Percentiles rank a stretch among this genome's conserved stretches.
phyloP scores from a whole-genome alignment of 2,888 invertebrate genomes.

The Ypsolopha sequella region DNA sequence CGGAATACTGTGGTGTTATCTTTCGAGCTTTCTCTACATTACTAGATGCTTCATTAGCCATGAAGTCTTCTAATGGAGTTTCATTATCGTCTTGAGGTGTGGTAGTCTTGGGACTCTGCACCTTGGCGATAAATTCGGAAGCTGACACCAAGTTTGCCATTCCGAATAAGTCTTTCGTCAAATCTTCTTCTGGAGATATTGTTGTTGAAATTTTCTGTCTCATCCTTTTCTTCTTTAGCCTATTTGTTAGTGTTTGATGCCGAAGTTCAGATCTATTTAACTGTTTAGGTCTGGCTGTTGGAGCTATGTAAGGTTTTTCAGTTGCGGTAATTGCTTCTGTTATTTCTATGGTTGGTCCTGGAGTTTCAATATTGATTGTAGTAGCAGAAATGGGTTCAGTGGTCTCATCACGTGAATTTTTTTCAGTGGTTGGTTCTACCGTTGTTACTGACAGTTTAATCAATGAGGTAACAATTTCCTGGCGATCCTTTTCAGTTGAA shows the following conservation, averaged over 20 bases:
- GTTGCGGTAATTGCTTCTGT: constrained; percentile 14
- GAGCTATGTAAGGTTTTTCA: constrained; percentile 22
- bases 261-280: constrained; percentile 33
- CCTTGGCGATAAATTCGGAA: constrained; percentile 48
- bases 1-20: constrained; percentile 16
- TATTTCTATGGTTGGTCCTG: constrained; percentile 17
- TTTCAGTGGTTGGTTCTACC: constrained; percentile 16
- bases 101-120: constrained; percentile 28
- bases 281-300: constrained; percentile 21
- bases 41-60: constrained; percentile 24
- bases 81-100: constrained; percentile 19
- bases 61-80: constrained; percentile 39
- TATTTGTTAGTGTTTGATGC: constrained; percentile 41
- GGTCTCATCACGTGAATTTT: constrained; percentile 2
- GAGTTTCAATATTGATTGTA: constrained; percentile 7
- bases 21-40: constrained; percentile 17
- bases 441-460: constrained; percentile 13
- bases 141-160: constrained; percentile 49
- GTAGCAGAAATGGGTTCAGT: constrained; percentile 2
- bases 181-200: constrained; percentile 43
- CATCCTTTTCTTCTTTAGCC: constrained; percentile 44
- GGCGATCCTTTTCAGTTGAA: background rate
- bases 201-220: constrained; percentile 42
- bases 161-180: constrained; percentile 39
- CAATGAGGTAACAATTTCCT: background rate